Evolutionary conservation across 2,888 invertebrate species (phyloP).

Genomic region (Monopis laevigella): DNA sequence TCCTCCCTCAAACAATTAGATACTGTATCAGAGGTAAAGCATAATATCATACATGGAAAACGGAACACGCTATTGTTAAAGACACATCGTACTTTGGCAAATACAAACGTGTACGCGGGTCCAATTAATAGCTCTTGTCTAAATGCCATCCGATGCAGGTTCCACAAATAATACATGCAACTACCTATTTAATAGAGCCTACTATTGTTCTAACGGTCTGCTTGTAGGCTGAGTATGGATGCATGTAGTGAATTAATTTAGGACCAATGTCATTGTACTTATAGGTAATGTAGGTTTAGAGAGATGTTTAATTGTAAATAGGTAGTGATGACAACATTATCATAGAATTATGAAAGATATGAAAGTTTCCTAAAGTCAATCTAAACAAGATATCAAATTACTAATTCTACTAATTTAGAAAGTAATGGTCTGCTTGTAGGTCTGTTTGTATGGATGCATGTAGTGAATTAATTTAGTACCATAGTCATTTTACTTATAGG

Average conservation of each 20-base stretch:
- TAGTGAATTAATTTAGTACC: slow-evolving; percentile 2
- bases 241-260: slow-evolving; percentile 4
- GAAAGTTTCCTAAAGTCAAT: too few species aligned
- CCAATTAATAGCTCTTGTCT: slow-evolving; percentile 45
- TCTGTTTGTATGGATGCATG: background rate
- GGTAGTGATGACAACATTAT: too few species aligned
- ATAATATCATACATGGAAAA: too few species aligned
- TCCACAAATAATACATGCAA: slow-evolving; percentile 12
- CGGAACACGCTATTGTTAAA: background rate
- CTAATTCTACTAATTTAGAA: too few species aligned
- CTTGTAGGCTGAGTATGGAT: slow-evolving; percentile 1
- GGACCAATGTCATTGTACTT: too few species aligned
- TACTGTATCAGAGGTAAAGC: too few species aligned
- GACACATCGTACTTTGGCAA: background rate
- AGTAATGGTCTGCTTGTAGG: slow-evolving; percentile 1
- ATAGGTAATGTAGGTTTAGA: too few species aligned
- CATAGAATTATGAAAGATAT: too few species aligned
- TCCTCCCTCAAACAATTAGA: too few species aligned
- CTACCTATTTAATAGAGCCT: slow-evolving; percentile 5
- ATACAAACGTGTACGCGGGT: slow-evolving; percentile 21
- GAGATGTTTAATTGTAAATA: too few species aligned
- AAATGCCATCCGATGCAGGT: slow-evolving; percentile 24
- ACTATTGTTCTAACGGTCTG: slow-evolving; percentile 7
- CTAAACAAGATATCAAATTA: too few species aligned
- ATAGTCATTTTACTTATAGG: too few species aligned